Evolutionary conservation across 2,888 invertebrate genomes (phyloP), one percentile per base, ranked within the genome.

Genomic region (Drosophila villosipedis): DNA sequence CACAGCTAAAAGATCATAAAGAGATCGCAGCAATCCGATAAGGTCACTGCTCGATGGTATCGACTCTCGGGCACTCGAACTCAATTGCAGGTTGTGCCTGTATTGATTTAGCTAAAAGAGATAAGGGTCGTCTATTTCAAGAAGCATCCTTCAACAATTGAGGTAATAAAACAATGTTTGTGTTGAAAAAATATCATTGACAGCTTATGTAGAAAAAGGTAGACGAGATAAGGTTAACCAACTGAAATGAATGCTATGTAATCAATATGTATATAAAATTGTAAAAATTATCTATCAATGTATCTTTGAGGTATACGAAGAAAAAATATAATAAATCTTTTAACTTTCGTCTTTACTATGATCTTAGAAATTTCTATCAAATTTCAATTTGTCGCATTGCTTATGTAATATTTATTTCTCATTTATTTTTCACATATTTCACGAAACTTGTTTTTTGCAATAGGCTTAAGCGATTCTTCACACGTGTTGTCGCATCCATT

Each of bases 41-140:
- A 78, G 78, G 63, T 80, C 76, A 80, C 76, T 75, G 78, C 75
- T 78, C 78, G 76, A 61, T 75, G 61, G 52, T 50, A 74, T 43
- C 75, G 59, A 57, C 49, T 37, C 50, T 43, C 35, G n/a, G 10
- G 28, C 61, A 70, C 62, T 71, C 60, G 80, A 61, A 31, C 37
- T 22, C 53, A 28, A 12, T 3, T 63, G 78, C 78, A 73, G 68
- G 57, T 74, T 50, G 25, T 50, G 28, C 0, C n/a, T 4, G 25
- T 39, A 59, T 77, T 58, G 71, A 70, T 66, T 66, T 64, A 73
- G 22, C 41, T 33, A 30, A 31, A 43, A 52, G 19, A 43, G 71
- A 72, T 73, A 72, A 72, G 53, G 9, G 12, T 30, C 28, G 52
- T 35, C 47, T 59, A 59, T 62, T 71, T 64, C 49, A 19, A 49